Base-by-base conservation (phyloP, 2,113 vertebrate genomes). In the Oncorhynchus mykiss region DNA sequence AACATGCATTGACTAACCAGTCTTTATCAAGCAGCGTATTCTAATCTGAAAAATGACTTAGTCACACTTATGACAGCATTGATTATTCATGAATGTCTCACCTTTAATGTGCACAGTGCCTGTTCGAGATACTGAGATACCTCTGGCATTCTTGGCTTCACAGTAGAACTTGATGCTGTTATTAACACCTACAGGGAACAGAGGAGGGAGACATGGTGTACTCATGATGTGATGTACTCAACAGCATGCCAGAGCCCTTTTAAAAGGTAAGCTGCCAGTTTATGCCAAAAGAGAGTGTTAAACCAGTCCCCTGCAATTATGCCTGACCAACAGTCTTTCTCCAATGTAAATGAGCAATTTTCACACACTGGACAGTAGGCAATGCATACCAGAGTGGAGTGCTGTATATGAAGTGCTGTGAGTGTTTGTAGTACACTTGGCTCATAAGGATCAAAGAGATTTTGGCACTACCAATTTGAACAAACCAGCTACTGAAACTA, bases 101-200 rank as follows among this genome's bases (percentile, higher is more conserved):
- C 97, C 96, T 97, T 98, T 97, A 68, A 99, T 95, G 71, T 92
- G 90, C 75, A 96, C 94, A 0, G 94, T 96, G 59, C 96, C 97
- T 0, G 96, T 95, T 57, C 97, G 94, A 45, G 97, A 99, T 11
- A 96, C 96, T 18, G 96, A 96, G 89, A 99, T 91, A 29, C 97
- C 97, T 88, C 95, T 93, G 66, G 89, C 0, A 78, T 99, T 99
- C 88, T 95, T 96, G 67, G 97, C 97, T 88, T 99, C 96, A 59
- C 97, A 99, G 91, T 97, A 97, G 88, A 98, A 97, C 91, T 95
- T 95, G n/a, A 97, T 89, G 73, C 94, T 98, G 90, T 91, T 90
- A 89, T 94, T 97, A 81, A 98, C 93, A 82, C 97, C 96, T 98
- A 86, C 71, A 81, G 69, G 51, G 79, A 45, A 29, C 0, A 49